Base-by-base conservation (phyloP, 2,797 vertebrate genomes). In the Sebastiscus albofasciatus region DNA sequence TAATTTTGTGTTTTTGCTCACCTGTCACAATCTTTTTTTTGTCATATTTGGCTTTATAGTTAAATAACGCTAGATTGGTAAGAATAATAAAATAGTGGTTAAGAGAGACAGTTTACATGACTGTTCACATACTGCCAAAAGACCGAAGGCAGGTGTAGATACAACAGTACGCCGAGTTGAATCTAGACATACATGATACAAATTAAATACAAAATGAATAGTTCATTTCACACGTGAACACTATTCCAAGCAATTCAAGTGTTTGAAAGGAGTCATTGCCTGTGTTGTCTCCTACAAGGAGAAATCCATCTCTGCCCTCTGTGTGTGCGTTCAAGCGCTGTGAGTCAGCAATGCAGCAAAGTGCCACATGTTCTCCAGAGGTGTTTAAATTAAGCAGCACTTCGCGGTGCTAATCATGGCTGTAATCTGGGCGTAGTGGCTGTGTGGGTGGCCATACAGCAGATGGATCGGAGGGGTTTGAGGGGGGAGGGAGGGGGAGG, bases 371-470 rank as follows among this genome's bases (percentile, higher is more conserved):
- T 95, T 95, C 93, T 94, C 93, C 92, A 94, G 93, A 95, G 95
- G 95, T 96, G 94, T 96, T 94, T 92, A 93, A 94, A 94, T 94
- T 94, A 94, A 96, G 94, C 93, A 95, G 92, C 92, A 93, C 94
- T 96, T 94, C 90, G 89, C 68, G n/a, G 84, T 69, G 92, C 94
- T 96, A 96, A 95, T 96, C 94, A 92, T 83, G 91, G 87, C 93
- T 94, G 90, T 96, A 95, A 96, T 96, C 96, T 95, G 92, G 92
- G 93, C 88, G 87, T 93, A 94, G 94, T 93, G 92, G 88, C 92
- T 93, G 95, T 94, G 95, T 96, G 95, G 95, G 96, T 94, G 96
- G 95, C 90, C 84, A 56, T 92, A 88, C 89, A 92, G 95, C 95
- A 96, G 95, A 96, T 96, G 95, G 95, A 96, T 94, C 27, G 22